These are phyloP conservation scores for Rhagoletis pomonella DNA, from an alignment of 1,140 invertebrate species.

Conservation along the genomic window DNA sequence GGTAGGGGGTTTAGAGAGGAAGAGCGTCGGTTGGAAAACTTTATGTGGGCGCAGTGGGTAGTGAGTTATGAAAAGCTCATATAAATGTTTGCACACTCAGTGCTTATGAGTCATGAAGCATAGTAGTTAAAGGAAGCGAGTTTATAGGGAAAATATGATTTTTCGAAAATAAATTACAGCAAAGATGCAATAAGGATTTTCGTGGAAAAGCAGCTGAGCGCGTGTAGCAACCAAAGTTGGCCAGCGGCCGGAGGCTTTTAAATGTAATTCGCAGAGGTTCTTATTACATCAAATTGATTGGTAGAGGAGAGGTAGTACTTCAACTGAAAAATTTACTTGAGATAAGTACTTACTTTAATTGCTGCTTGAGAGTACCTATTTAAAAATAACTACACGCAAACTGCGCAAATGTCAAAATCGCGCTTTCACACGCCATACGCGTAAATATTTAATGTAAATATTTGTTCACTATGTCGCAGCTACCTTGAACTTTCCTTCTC, in stretches of 20 bases:
- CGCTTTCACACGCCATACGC: neutral
- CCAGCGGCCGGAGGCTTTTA: neutral
- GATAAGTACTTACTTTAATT: too few relatives aligned
- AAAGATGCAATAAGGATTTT: neutral
- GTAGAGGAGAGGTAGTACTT: too few relatives aligned
- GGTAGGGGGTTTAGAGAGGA: neutral
- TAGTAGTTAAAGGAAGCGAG: neutral
- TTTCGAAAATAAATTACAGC: neutral
- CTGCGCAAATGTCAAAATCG: neutral
- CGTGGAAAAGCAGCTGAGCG: neutral
- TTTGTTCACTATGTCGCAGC: slow-evolving; percentile 18
- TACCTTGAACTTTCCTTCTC: slow-evolving; percentile 33
- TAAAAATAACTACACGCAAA: neutral
- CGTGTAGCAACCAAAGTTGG: neutral
- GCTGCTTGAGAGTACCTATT: neutral
- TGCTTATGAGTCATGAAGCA: neutral
- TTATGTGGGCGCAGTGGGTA: neutral
- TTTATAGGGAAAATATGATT: neutral
- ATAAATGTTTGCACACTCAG: neutral
- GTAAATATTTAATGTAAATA: slow-evolving; percentile 41
- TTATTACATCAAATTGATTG: too few relatives aligned
- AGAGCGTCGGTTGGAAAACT: neutral
- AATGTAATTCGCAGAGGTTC: neutral
- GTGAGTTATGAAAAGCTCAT: neutral
- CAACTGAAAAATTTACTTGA: too few relatives aligned